Evolutionary conservation across 2,797 vertebrate species (phyloP).

Genomic region (Sebastes steindachneri): DNA sequence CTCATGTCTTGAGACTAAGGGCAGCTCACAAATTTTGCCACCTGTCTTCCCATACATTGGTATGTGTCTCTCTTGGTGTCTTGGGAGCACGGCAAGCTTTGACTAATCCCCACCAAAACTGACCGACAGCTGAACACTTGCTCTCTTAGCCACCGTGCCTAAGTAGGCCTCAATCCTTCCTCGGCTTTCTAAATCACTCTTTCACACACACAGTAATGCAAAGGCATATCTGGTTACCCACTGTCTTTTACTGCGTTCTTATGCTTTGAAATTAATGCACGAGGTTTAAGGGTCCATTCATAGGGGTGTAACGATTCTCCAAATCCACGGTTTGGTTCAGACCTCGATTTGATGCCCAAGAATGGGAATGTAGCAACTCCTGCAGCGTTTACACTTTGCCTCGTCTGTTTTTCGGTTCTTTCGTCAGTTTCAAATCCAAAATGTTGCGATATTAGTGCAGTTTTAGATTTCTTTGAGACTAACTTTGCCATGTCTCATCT

Average conservation of each 20-base stretch:
- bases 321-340: background rate
- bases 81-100: background rate
- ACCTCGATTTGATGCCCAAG: background rate
- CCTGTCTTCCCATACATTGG: slow-evolving; percentile 15
- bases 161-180: background rate
- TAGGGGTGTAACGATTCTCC: background rate
- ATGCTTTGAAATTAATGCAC: background rate
- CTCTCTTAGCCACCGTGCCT: background rate
- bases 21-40: slow-evolving; percentile 10
- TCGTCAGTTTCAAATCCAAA: background rate
- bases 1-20: background rate
- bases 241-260: background rate
- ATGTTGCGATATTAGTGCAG: background rate
- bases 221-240: background rate
- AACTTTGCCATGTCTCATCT: background rate
- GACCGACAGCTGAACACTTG: slow-evolving; percentile 37
- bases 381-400: background rate
- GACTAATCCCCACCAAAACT: slow-evolving; percentile 41
- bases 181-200: slow-evolving; percentile 1
- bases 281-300: background rate
- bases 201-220: background rate
- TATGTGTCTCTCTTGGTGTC: background rate
- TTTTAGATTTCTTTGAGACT: background rate
- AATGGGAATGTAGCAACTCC: background rate
- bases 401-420: background rate